phyloP scores from a whole-genome alignment of 2,113 vertebrate species.

The Carollia perspicillata region DNA sequence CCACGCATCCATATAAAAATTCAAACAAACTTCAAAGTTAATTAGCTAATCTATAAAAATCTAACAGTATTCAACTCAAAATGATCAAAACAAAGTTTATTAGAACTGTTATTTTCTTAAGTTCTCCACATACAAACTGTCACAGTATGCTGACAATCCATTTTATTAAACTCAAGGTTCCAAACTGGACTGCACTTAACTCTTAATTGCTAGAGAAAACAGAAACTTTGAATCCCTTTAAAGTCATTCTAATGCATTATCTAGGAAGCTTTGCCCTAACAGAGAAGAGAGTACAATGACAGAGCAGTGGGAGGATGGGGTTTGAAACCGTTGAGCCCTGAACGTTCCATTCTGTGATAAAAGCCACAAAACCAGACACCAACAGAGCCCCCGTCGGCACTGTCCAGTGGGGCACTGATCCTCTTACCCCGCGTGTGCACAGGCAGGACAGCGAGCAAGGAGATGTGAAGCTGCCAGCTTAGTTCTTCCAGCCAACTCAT shows the following conservation, averaged over 20 bases:
- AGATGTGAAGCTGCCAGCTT: slow-evolving; percentile 73
- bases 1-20: not conserved
- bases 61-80: not conserved
- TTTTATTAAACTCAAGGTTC: not conserved
- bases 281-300: not conserved
- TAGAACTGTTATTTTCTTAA: not conserved
- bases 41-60: not conserved
- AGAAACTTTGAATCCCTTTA: slow-evolving; percentile 17
- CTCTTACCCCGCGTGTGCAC: slow-evolving; percentile 85
- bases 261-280: not conserved
- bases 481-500: slow-evolving; percentile 74
- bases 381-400: slow-evolving; percentile 60
- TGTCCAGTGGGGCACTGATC: slow-evolving; percentile 44
- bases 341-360: slow-evolving; percentile 5
- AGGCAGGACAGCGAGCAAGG: slow-evolving; percentile 81
- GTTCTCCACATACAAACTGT: not conserved
- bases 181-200: not conserved
- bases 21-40: slow-evolving; percentile 30
- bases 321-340: not conserved
- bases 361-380: not conserved
- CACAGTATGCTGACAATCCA: not conserved
- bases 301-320: not conserved
- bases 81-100: slow-evolving; percentile 24
- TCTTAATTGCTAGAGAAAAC: slow-evolving; percentile 31
- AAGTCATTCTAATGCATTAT: not conserved